Percentiles rank a stretch among this genome's conserved stretches.
phyloP scores from a whole-genome alignment of 2,888 invertebrate genomes.

The Spodoptera littoralis region DNA sequence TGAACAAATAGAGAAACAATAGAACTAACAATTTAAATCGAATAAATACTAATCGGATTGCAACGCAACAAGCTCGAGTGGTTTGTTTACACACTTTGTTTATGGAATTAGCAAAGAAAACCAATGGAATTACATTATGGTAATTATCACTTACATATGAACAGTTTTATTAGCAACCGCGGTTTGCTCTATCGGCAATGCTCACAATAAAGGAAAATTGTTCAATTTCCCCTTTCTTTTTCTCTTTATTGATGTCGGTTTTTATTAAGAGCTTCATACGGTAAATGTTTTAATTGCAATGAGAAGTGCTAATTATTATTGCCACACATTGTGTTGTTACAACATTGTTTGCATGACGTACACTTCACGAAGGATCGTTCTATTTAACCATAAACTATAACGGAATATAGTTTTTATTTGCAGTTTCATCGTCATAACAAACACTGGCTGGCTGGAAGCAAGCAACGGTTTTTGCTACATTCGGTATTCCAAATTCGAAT shows the following conservation, averaged over 20 bases:
- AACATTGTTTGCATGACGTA: background rate
- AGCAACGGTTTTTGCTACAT: conserved; percentile 29
- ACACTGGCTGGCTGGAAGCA: conserved; percentile 24
- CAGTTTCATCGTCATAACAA: conserved; percentile 13
- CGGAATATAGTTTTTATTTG: conserved; percentile 7
- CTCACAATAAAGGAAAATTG: conserved; percentile 16
- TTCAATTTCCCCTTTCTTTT: conserved; percentile 5
- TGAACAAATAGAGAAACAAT: conserved; percentile 31
- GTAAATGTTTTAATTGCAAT: conserved; percentile 5
- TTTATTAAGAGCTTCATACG: conserved; percentile 16
- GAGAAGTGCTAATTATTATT: conserved; percentile 21
- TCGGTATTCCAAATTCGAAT: conserved; percentile 37
- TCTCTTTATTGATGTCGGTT: conserved; percentile 21
- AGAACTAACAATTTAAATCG: conserved; percentile 30
- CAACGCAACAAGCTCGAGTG: conserved; percentile 32
- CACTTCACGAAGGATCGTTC: background rate
- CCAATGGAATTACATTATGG: conserved; percentile 43
- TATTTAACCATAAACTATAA: background rate
- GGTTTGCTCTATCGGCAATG: conserved; percentile 37
- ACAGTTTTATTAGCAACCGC: conserved; percentile 44
- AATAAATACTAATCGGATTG: conserved; percentile 43
- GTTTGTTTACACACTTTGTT: conserved; percentile 31
- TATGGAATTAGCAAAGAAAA: conserved; percentile 47
- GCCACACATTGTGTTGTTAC: conserved; percentile 10
- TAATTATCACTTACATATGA: conserved; percentile 47